Evolutionary conservation across 2,113 vertebrate genomes (phyloP), one percentile per base, ranked within the genome.

Genomic region (Pipa parva): DNA sequence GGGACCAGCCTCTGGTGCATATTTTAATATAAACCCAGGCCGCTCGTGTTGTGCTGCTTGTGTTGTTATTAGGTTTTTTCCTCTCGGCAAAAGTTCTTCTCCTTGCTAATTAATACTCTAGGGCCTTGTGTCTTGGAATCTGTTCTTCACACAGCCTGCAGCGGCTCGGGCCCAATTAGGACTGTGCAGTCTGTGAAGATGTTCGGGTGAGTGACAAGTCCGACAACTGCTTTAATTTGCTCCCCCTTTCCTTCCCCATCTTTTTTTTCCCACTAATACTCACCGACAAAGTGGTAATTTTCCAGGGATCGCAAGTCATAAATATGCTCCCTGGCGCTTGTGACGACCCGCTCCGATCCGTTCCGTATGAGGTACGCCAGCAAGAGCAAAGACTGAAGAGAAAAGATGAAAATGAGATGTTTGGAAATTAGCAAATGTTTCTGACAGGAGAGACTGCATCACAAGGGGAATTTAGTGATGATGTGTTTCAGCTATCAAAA

Each of bases 231-330:
- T 90, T 88, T 89, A 88, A 90, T 89, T 90, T 90, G 86, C 84
- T 88, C 87, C 86, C 87, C 83, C 84, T 81, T 79, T 86, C 89
- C 85, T 86, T 85, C 85, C 85, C 86, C 86, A 46, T n/a, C 6
- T 20, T 18, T 9, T 36, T 4, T n/a, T 29, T 15, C 84, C 85
- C 83, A 83, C 82, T 86, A 83, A 83, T 78, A 87, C 92, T 93
- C 89, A 95, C 96, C 97, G 87, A 98, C 89, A 88, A 88, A 97
- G 87, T 98, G 95, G 86, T 97, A 99, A 88, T 95, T 97, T 90
- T 98, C 95, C 84, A 98, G 88, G 74, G 95, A 96, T 81, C 95
- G 91, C 81, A 98, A 90, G 90, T 99, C 97, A 88, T 97, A 99
- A 83, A 97, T 90, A 89, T 99, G 97, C 87, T 99, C 97, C 91